Base-by-base conservation (phyloP, 2,797 vertebrate species). In the Urosaurus nigricauda region DNA sequence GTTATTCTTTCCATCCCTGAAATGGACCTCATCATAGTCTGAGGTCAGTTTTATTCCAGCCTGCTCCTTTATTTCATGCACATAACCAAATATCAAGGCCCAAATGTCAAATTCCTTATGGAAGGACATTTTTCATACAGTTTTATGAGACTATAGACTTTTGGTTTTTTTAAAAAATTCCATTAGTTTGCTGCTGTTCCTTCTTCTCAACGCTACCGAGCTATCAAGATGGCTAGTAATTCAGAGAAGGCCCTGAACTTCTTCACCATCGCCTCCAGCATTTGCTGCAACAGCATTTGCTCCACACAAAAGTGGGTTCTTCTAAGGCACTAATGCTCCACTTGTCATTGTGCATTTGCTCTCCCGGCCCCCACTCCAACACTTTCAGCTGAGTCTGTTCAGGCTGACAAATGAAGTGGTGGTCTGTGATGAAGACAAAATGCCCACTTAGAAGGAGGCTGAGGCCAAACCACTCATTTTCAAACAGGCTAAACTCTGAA, bases 391-490 rank as follows among this genome's bases (percentile, higher is more conserved):
- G 91, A 90, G 92, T 78, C 86, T 94, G 93, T 92, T 84, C 85
- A 35, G 83, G 29, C 90, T 93, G 95, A 96, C 95, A 96, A 96
- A 94, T 95, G 93, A 92, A 96, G 92, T 87, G 0, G 1, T 74
- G 87, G 77, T 32, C 91, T 35, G 2, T 91, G 91, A 96, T 94
- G 92, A 96, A 95, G 94, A 96, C 91, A 93, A 96, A 97, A 94
- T 87, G 65, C 89, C 89, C 93, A 90, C 90, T 93, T 92, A 93
- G 77, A 90, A 87, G 43, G 65, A 82, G 85, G 89, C 79, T 85
- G 2, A 19, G 19, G 89, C 85, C 93, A 71, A 92, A 83, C 74
- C 87, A 83, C 83, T 89, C 87, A 51, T 89, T 91, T 93, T 29
- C 32, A 63, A 87, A 86, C 81, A 70, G 74, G 35, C 85, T 84